Base-by-base conservation (phyloP, 2,888 invertebrate genomes). In the Caenorhabditis virilis region DNA sequence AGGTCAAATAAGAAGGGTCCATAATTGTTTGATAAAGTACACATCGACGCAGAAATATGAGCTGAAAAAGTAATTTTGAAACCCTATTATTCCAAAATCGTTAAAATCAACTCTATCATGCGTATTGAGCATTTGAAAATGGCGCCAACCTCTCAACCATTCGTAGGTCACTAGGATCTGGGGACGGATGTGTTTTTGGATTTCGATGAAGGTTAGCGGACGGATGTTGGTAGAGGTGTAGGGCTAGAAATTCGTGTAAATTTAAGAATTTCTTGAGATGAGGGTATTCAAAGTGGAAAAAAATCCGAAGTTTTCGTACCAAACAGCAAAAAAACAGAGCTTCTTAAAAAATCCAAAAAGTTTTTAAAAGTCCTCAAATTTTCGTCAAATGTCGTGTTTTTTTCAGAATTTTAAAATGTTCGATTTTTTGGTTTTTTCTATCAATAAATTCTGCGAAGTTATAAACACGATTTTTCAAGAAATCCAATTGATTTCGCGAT, bases 111-210 rank as follows among this genome's bases (percentile, higher is more conserved):
- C 49, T 39, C 64, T 60, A 42, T 74, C 74, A 18, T 56, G 48
- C 0, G 68, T 63, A 16, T 63, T 62, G 26, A 76, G 39, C 15
- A 60, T n/a, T 0, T 65, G 54, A 42, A 69, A 74, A 23, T 74
- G 69, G 2, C 59, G 52, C 69, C 71, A 72, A 6, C 72, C 72
- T 0, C 72, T 57, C 23, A 76, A 63, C 76, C 76, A 76, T 38
- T 76, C 76, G 50, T 69, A 72, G 15, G 69, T 65, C 23, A 76
- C 53, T 20, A 76, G 53, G n/a, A 76, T 76, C 54, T 75, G 66
- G 9, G 69, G 65, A 2, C 71, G 62, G 23, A 69, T 70, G 30
- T 69, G 67, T 41, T 71, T 74, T 25, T 67, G 69, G 22, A 74
- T 69, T 33, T 64, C 69, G 13, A 53, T 48, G 36, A 73, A 76